phyloP scores from a whole-genome alignment of 2,888 invertebrate genomes.

The Plagiodera versicolora region DNA sequence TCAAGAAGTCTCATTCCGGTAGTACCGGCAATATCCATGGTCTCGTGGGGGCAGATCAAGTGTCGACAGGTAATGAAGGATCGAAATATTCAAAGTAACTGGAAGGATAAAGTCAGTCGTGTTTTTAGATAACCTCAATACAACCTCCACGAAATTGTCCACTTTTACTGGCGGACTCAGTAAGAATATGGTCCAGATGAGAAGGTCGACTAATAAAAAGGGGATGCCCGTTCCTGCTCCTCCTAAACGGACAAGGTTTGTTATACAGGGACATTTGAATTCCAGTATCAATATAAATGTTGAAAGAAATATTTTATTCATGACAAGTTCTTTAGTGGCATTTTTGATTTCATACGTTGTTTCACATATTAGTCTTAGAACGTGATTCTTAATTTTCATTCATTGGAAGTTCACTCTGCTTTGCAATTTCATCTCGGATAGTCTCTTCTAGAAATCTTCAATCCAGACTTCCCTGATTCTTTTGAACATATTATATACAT shows the following conservation, averaged over 20 bases:
- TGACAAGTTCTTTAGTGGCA: no score
- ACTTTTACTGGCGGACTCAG: conserved; percentile 65
- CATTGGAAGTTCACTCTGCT: no score
- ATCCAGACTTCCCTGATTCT: no score
- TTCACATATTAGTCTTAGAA: no score
- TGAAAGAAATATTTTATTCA: no score
- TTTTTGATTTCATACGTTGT: no score
- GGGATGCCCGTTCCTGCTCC: conserved; percentile 95
- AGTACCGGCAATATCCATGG: conserved; percentile 66
- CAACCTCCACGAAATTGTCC: conserved; percentile 59
- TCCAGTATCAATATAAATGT: no score
- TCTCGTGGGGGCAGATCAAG: conserved; percentile 49
- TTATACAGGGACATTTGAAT: no score
- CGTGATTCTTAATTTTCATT: no score
- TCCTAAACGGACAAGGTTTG: conserved; percentile 91
- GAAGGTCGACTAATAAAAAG: conserved; percentile 82
- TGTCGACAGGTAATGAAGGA: conserved; percentile 27
- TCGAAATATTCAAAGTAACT: not conserved
- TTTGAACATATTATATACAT: no score
- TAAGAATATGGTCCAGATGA: conserved; percentile 76
- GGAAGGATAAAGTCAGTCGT: not conserved
- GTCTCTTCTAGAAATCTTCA: no score
- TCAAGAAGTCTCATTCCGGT: conserved; percentile 65
- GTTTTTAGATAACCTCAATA: conserved; percentile 41
- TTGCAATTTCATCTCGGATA: no score